Conservation (phyloP, 2,113 vertebrate species). For the Sphaerodactylus townsendi region DNA sequence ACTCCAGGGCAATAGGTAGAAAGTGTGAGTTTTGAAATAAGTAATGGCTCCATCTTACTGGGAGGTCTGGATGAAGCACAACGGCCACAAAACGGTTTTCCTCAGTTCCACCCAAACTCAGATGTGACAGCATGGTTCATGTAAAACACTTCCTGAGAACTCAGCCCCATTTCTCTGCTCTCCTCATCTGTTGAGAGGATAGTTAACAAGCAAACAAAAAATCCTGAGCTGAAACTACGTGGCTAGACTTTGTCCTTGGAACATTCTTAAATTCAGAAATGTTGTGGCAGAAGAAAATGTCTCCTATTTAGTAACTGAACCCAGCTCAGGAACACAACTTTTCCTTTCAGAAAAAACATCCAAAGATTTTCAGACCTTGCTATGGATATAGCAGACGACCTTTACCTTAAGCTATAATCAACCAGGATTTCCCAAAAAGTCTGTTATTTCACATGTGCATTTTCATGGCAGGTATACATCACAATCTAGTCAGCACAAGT, state of each 20-base stretch:
- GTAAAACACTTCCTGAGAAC: not conserved
- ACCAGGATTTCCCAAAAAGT: not conserved
- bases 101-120: not conserved
- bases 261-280: slow-evolving; percentile 3
- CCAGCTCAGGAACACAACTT: not conserved
- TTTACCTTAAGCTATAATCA: not conserved
- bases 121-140: not conserved
- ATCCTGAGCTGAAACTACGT: not conserved
- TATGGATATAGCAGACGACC: not conserved
- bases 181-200: not conserved
- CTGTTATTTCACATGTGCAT: not conserved
- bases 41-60: not conserved
- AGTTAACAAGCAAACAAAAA: not conserved
- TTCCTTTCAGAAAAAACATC: not conserved
- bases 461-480: slow-evolving; percentile 7
- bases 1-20: not conserved
- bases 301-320: not conserved
- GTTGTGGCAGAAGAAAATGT: not conserved
- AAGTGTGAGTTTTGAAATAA: not conserved
- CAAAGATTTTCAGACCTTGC: not conserved
- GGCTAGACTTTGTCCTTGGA: not conserved
- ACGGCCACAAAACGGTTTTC: not conserved
- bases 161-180: not conserved
- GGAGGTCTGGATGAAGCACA: not conserved
- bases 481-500: not conserved